Evolutionary conservation across 2,888 invertebrate genomes (phyloP).

Genomic region (Coenonympha glycerion): DNA sequence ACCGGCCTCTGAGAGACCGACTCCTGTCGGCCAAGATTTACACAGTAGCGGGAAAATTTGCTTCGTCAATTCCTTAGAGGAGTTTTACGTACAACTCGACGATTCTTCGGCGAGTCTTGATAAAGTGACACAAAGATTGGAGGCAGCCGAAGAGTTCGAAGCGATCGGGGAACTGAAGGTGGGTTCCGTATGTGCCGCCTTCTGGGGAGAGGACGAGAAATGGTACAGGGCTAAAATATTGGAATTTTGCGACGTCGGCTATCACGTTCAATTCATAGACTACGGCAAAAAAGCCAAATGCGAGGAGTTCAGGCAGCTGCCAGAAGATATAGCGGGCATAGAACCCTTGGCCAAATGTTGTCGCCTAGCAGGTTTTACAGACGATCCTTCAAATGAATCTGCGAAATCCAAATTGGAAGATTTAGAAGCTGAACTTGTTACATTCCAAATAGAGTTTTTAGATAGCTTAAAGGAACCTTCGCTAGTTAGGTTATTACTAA

Average conservation of each 20-base stretch:
- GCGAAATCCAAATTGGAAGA: constrained; percentile 54
- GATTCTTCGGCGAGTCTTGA: constrained; percentile 74
- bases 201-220: constrained; percentile 78
- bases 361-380: constrained; percentile 67
- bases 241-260: constrained; percentile 72
- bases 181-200: constrained; percentile 79
- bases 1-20: constrained; percentile 51
- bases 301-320: constrained; percentile 76
- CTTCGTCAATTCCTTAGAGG: constrained; percentile 79
- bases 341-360: constrained; percentile 80
- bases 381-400: constrained; percentile 61
- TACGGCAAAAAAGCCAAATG: constrained; percentile 81
- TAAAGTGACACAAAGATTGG: constrained; percentile 76
- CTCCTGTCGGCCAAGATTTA: constrained; percentile 61
- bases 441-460: constrained; percentile 78
- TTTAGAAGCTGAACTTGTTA: constrained; percentile 47
- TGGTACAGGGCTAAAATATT: constrained; percentile 82
- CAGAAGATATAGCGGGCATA: constrained; percentile 74
- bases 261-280: constrained; percentile 80
- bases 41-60: constrained; percentile 78
- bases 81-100: constrained; percentile 84
- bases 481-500: constrained; percentile 74
- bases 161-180: constrained; percentile 70
- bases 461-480: constrained; percentile 75
- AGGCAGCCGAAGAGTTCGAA: constrained; percentile 69